Evolutionary conservation across 2,888 invertebrate species (phyloP), one percentile per base, ranked within the genome.

Genomic region (Allacma fusca): DNA sequence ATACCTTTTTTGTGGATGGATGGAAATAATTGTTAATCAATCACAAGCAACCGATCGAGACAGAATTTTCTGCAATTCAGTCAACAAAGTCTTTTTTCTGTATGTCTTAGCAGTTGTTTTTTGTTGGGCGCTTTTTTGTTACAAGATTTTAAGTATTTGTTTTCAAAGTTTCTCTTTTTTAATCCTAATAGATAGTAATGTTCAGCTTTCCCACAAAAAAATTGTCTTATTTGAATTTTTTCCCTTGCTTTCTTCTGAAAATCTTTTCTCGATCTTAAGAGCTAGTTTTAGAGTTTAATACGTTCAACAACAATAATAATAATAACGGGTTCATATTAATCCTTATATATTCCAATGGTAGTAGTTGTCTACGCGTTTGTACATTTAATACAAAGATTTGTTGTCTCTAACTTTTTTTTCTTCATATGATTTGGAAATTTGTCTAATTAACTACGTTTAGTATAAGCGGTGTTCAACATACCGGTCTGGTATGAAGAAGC

Each of bases 1-100:
- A 50, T 50, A 50, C 50, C 50, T 50, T 50, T 50, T 34, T 50
- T 50, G n/a, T 50, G 50, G 50, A 50, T 50, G 50, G 50, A 50
- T 50, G 50, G 50, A 50, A 50, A 50, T 50, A 50, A 50, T 50
- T 50, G 19, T 50, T 50, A 50, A 50, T 50, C 19, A 50, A 50
- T 50, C 50, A 50, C 50, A 50, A 50, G 50, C 50, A 50, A 50
- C 50, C 50, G 50, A 50, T 50, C 50, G 50, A 50, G 50, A 50
- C 50, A 50, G 50, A 50, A 50, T 50, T 50, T 34, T 50, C 16
- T 50, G 50, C 50, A 50, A 50, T 50, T 50, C 50, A 50, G 50
- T 50, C 50, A 50, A 50, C 50, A 50, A 50, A 50, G 50, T 50
- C 50, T 50, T 50, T n/a, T 40, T 50, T 50, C 50, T 50, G 50